Conservation (phyloP, 1,140 invertebrate genomes). For the Copidosoma floridanum region DNA sequence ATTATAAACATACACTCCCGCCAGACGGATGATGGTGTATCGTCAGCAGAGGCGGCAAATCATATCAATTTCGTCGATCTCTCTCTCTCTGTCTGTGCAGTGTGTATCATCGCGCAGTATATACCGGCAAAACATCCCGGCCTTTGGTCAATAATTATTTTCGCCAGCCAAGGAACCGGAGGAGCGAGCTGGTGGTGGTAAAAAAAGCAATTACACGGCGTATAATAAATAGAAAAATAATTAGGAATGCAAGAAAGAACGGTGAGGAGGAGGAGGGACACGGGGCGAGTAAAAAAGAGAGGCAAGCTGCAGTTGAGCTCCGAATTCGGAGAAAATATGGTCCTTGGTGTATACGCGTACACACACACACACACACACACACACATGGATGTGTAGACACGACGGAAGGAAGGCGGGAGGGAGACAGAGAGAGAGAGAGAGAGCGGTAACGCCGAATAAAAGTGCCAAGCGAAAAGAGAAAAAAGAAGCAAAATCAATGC, state of each 20-base stretch:
- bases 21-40: too few relatives aligned
- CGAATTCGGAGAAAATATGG: conserved; percentile 23
- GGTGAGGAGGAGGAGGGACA: conserved; percentile 5
- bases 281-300: conserved; percentile 12
- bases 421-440: background rate
- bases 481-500: conserved; percentile 18
- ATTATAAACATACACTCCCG: too few relatives aligned
- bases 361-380: too few relatives aligned
- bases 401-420: too few relatives aligned
- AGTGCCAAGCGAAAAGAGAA: conserved; percentile 13
- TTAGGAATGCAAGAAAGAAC: conserved; percentile 10
- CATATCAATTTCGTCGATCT: conserved; percentile 6
- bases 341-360: too few relatives aligned
- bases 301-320: conserved; percentile 7
- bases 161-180: background rate
- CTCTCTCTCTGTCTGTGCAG: too few relatives aligned
- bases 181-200: background rate
- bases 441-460: conserved; percentile 18
- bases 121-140: too few relatives aligned
- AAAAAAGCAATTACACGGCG: conserved; percentile 23
- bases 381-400: conserved; percentile 26
- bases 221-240: conserved; percentile 28
- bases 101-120: conserved; percentile 13
- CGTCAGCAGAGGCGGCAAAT: conserved; percentile 7
- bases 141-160: conserved; percentile 16